A percentile compares a stretch with the other conserved stretches of the same genome.
Conservation (phyloP, 2,888 invertebrate genomes). For the Platycnemis pennipes region DNA sequence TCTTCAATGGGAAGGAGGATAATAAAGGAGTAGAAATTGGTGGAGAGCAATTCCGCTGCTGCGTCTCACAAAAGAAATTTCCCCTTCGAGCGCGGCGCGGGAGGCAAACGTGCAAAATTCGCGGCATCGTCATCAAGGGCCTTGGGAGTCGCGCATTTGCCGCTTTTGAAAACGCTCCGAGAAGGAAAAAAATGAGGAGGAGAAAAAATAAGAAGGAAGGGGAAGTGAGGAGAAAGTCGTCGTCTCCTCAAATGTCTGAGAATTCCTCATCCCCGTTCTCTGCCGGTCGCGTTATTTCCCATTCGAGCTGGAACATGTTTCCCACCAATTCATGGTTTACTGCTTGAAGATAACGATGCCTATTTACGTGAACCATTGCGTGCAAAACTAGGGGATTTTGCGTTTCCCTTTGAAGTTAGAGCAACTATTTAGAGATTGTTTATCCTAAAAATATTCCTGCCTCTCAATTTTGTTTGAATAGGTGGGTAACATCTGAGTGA, state of each 20-base stretch:
- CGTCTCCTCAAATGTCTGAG: not conserved
- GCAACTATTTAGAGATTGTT: no score
- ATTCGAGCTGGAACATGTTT: no score
- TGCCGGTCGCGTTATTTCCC: no score
- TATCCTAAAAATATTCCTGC: no score
- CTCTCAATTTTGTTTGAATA: no score
- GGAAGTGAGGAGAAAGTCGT: not conserved
- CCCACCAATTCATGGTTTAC: no score
- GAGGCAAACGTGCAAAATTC: not conserved
- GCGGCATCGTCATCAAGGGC: slow-evolving; percentile 6
- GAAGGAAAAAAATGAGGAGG: not conserved
- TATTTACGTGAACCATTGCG: no score
- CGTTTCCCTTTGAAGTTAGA: no score
- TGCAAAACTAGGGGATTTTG: no score
- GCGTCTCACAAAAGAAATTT: not conserved
- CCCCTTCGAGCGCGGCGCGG: not conserved
- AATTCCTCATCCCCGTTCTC: not conserved
- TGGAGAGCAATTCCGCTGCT: not conserved
- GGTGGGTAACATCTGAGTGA: no score
- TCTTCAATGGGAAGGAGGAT: not conserved
- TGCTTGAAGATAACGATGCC: no score
- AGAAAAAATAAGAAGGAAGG: not conserved
- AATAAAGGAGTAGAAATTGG: not conserved
- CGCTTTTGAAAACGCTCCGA: not conserved
- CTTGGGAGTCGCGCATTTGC: not conserved